Base-by-base conservation (phyloP, 2,888 invertebrate species). In the Papilio protenor region DNA sequence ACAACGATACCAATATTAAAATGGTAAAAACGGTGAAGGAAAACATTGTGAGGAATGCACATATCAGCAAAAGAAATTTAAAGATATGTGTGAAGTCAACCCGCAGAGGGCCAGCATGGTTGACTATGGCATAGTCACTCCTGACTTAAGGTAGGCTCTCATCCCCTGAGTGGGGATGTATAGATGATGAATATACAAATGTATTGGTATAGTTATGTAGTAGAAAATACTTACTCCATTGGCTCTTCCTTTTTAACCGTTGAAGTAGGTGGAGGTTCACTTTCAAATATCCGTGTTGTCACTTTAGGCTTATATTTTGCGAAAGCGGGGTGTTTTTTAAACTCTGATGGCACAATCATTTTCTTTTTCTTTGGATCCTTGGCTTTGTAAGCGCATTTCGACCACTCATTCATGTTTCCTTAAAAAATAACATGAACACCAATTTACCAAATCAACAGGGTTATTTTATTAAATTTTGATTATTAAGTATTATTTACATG, bases 331-430 rank as follows among this genome's bases (percentile, higher is more conserved):
- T 95, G 92, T 0, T 92, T 93, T 82, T 96, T 95, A 23, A 97
- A 93, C 0, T 95, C 94, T 0, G 91, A 84, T 0, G 98, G 97
- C 21, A 99, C 90, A 82, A 92, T 94, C 88, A 98, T 97, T 11
- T 96, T 91, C 10, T 86, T 94, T 79, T 99, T 95, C 80, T 96
- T 94, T 0, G 99, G 99, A 64, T 96, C 96, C 83, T 96, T 96
- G 0, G 96, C 95, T 6, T 96, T 89, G 84, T 96, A 95, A 76
- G 96, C 95, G 89, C 99, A 99, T 90, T 98, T 98, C 0, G 98
- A 97, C 98, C 98, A 99, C 87, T 98, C 99, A 16, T 96, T 97
- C 52, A 98, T 84, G 87, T 97, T 94, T 47, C 96, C 96, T 90
- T 85, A 78, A 77, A 55, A 73, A 33, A 57, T 40, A n/a, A 21